phyloP scores from a whole-genome alignment of 2,888 invertebrate species.

The Deilephila elpenor region DNA sequence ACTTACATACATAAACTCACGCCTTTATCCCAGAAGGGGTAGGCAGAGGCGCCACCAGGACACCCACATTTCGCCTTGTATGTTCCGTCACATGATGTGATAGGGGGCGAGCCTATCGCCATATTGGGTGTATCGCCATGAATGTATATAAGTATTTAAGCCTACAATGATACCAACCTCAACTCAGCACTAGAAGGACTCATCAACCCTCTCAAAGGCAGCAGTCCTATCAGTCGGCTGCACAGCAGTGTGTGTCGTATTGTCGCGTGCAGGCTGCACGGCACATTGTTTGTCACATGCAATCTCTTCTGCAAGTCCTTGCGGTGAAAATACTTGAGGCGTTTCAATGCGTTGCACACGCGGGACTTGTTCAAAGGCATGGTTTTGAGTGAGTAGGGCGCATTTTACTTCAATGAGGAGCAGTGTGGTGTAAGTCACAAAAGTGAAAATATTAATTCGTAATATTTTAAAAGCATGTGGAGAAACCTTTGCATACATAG shows the following conservation, averaged over 20 bases:
- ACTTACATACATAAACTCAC: too few species aligned
- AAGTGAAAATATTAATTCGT: too few species aligned
- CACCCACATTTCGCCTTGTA: too few species aligned
- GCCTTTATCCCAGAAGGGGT: too few species aligned
- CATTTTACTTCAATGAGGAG: neutral
- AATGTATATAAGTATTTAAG: too few species aligned
- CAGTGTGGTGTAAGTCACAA: neutral
- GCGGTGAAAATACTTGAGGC: neutral
- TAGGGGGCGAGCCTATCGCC: too few species aligned
- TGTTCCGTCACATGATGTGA: too few species aligned
- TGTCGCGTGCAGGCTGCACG: conserved; percentile 49
- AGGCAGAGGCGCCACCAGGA: too few species aligned
- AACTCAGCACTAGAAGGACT: conserved; percentile 44
- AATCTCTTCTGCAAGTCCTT: conserved; percentile 13
- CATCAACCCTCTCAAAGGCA: conserved; percentile 55
- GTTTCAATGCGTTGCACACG: neutral
- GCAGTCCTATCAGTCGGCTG: conserved; percentile 54
- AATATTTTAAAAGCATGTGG: too few species aligned
- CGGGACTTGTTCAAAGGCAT: neutral
- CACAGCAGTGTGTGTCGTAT: conserved; percentile 50
- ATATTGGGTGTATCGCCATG: too few species aligned
- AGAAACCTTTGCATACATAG: too few species aligned
- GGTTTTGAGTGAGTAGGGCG: neutral
- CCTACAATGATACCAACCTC: conserved; percentile 41
- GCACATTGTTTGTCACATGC: conserved; percentile 27